Evolutionary conservation across 2,888 invertebrate species (phyloP).

Genomic region (Sialis lutaria): DNA sequence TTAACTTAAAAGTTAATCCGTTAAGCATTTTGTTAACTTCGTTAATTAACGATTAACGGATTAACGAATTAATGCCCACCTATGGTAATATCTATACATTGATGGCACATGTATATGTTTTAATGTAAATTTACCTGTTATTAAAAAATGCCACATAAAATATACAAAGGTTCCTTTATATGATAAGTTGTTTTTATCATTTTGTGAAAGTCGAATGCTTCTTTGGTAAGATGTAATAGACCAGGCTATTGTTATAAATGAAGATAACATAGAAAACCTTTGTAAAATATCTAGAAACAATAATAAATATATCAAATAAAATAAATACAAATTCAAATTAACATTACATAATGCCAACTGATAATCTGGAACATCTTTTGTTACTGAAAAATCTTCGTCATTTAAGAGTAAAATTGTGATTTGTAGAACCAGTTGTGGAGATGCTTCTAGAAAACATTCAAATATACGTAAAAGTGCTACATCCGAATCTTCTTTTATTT

Average conservation of each 20-base stretch:
- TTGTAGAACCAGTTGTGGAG: constrained; percentile 64
- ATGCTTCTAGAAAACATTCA: constrained; percentile 67
- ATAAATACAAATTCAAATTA: too few species aligned
- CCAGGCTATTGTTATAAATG: constrained; percentile 80
- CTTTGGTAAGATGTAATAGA: constrained; percentile 77
- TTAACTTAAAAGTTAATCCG: too few species aligned
- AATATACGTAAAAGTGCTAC: constrained; percentile 58
- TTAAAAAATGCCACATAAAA: constrained; percentile 70
- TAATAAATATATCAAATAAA: too few species aligned
- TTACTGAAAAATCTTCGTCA: constrained; percentile 22
- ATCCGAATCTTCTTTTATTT: constrained; percentile 66
- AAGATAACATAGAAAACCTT: constrained; percentile 53
- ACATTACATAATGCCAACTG: too few species aligned
- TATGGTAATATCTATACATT: too few species aligned
- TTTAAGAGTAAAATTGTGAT: constrained; percentile 47
- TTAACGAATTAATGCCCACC: too few species aligned
- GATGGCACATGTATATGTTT: too few species aligned
- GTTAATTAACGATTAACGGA: too few species aligned
- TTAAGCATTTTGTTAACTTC: too few species aligned
- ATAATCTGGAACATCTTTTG: too few species aligned
- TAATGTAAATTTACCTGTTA: constrained; percentile 42
- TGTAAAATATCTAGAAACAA: too few species aligned
- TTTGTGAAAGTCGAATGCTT: constrained; percentile 58
- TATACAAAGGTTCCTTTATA: constrained; percentile 54
- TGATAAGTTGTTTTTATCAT: constrained; percentile 61